A percentile compares a stretch with the other conserved stretches of the same genome.
Evolutionary conservation across 2,888 invertebrate genomes (phyloP).

Genomic region (Rhamnusium bicolor): DNA sequence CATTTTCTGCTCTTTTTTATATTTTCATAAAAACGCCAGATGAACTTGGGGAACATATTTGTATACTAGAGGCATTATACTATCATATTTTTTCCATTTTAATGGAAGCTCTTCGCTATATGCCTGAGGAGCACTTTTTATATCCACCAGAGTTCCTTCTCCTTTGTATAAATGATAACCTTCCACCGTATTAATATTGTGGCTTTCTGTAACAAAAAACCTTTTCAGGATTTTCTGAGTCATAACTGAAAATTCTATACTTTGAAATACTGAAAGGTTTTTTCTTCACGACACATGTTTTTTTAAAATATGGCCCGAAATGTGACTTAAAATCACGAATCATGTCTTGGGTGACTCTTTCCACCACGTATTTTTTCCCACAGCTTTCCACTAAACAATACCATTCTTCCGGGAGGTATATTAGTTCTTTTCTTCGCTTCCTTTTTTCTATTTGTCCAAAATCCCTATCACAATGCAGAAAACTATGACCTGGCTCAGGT

Average conservation of each 20-base stretch:
- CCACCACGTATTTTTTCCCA: slow-evolving; percentile 41
- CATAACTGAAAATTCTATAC: slow-evolving; percentile 23
- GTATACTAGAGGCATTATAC: too few relatives aligned
- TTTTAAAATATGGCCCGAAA: slow-evolving; percentile 32
- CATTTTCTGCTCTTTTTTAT: too few relatives aligned
- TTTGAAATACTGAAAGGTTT: slow-evolving; percentile 1
- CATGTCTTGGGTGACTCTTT: slow-evolving; percentile 37
- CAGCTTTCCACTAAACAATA: slow-evolving; percentile 37
- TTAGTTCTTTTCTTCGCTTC: slow-evolving; percentile 36
- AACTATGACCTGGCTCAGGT: slow-evolving; percentile 33
- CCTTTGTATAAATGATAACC: too few relatives aligned
- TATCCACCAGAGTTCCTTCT: too few relatives aligned
- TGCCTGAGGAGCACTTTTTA: too few relatives aligned
- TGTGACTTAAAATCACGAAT: slow-evolving; percentile 20
- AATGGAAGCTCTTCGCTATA: too few relatives aligned
- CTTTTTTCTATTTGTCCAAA: slow-evolving; percentile 39
- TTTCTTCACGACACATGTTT: slow-evolving; percentile 26
- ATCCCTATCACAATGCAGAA: slow-evolving; percentile 38
- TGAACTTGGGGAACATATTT: too few relatives aligned
- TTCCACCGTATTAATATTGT: too few relatives aligned
- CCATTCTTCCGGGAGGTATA: slow-evolving; percentile 45
- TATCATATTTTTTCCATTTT: too few relatives aligned
- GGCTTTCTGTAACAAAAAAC: slow-evolving; percentile 22
- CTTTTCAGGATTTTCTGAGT: slow-evolving; percentile 6
- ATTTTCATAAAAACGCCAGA: too few relatives aligned